Evolutionary conservation across 2,888 invertebrate species (phyloP).

Genomic region (Lottia gigantea): DNA sequence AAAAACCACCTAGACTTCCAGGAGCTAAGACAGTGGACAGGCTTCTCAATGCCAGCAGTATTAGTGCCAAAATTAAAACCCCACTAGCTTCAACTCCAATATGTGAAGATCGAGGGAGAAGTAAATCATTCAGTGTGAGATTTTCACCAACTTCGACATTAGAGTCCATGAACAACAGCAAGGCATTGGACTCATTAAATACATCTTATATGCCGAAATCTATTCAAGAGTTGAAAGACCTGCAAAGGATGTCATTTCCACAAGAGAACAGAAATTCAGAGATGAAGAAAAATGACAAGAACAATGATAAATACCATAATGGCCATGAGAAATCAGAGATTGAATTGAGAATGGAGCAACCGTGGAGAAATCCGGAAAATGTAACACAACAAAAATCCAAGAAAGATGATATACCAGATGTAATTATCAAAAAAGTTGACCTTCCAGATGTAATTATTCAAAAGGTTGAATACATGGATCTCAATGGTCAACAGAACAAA

Average conservation of each 20-base stretch:
- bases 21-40: background rate
- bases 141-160: background rate
- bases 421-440: too few relatives aligned
- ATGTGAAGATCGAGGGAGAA: background rate
- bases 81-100: background rate
- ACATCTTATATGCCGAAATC: background rate
- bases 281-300: too few relatives aligned
- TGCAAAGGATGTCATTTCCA: background rate
- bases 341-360: too few relatives aligned
- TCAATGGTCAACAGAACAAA: too few relatives aligned
- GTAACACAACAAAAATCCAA: too few relatives aligned
- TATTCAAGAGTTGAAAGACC: background rate
- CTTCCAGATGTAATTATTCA: too few relatives aligned
- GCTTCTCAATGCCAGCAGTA: background rate
- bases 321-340: too few relatives aligned
- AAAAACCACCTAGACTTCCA: background rate
- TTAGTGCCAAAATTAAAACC: background rate
- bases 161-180: background rate
- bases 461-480: too few relatives aligned
- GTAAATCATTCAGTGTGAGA: conserved; percentile 1
- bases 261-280: too few relatives aligned
- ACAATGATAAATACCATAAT: too few relatives aligned
- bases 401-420: too few relatives aligned
- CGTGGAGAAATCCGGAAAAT: too few relatives aligned
- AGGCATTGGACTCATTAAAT: background rate